phyloP scores from a whole-genome alignment of 2,797 vertebrate species.

The Hapalemur alaotrensis region DNA sequence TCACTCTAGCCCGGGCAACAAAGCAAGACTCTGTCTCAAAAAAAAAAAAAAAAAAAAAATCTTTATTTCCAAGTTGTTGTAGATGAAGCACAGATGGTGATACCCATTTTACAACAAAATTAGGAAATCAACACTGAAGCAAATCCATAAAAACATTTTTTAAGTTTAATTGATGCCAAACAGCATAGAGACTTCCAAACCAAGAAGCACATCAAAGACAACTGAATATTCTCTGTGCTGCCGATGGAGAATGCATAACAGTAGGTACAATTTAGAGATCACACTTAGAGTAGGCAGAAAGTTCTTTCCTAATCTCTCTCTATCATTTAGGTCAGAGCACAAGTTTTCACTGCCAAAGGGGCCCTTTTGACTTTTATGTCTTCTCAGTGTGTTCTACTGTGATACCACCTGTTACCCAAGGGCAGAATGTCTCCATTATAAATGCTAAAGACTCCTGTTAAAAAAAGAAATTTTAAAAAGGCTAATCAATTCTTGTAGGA shows the following conservation, averaged over 20 bases:
- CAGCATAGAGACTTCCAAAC: constrained; percentile 34
- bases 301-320: background rate
- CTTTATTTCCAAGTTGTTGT: constrained; percentile 43
- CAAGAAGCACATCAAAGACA: constrained; percentile 32
- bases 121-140: constrained; percentile 62
- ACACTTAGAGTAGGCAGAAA: background rate
- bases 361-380: background rate
- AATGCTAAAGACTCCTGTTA: background rate
- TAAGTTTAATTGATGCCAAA: constrained; percentile 58
- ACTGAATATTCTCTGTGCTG: background rate
- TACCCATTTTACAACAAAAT: constrained; percentile 50
- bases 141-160: constrained; percentile 58
- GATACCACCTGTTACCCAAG: background rate
- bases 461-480: background rate
- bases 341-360: background rate
- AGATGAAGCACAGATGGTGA: constrained; percentile 60
- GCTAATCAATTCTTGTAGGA: background rate
- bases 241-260: background rate
- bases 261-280: background rate
- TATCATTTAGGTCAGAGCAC: background rate
- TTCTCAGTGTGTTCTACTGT: background rate
- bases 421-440: background rate
- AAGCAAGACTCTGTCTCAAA: too few relatives aligned
- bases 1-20: too few relatives aligned
- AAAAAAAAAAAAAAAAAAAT: constrained; percentile 42